Evolutionary conservation across 2,797 vertebrate genomes (phyloP).

Genomic region (Crypturellus tataupa): DNA sequence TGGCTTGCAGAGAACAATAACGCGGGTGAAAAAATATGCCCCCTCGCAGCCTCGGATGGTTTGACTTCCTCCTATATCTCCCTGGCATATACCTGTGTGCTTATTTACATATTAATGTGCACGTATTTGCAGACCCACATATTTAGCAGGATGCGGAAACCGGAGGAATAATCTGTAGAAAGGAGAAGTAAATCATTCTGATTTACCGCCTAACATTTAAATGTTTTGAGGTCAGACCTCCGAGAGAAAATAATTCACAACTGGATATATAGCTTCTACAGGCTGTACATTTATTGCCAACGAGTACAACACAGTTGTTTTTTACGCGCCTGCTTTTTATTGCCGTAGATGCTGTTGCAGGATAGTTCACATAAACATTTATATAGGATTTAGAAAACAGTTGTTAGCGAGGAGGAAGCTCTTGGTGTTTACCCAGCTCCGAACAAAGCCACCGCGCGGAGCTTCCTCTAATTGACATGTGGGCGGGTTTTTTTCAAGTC

Average conservation of each 20-base stretch:
- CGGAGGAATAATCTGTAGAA: slow-evolving; percentile 63
- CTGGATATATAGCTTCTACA: slow-evolving; percentile 71
- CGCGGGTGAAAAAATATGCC: slow-evolving; percentile 60
- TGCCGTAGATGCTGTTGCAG: slow-evolving; percentile 70
- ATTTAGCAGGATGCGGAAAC: slow-evolving; percentile 64
- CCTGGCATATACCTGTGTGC: slow-evolving; percentile 39
- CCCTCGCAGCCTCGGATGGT: slow-evolving; percentile 58
- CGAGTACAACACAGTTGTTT: slow-evolving; percentile 62
- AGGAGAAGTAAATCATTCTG: slow-evolving; percentile 74
- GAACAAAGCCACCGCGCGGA: slow-evolving; percentile 82
- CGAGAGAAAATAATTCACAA: slow-evolving; percentile 78
- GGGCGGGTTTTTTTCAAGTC: slow-evolving; percentile 87
- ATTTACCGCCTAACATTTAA: slow-evolving; percentile 81
- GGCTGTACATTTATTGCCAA: slow-evolving; percentile 76
- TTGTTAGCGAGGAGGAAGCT: slow-evolving; percentile 84
- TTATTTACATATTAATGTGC: slow-evolving; percentile 74
- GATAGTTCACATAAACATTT: slow-evolving; percentile 84
- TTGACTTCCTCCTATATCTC: slow-evolving; percentile 52
- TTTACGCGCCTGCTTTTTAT: slow-evolving; percentile 69
- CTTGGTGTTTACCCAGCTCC: slow-evolving; percentile 84
- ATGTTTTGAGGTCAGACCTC: slow-evolving; percentile 82
- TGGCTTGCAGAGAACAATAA: slow-evolving; percentile 67
- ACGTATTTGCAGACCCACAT: slow-evolving; percentile 67
- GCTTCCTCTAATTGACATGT: slow-evolving; percentile 89
- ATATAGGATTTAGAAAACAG: slow-evolving; percentile 85